Percentiles rank a stretch among this genome's conserved stretches.
These are phyloP conservation scores for Semnornis frantzii DNA, from an alignment of 2,113 vertebrate genomes.

Conservation along the genomic window DNA sequence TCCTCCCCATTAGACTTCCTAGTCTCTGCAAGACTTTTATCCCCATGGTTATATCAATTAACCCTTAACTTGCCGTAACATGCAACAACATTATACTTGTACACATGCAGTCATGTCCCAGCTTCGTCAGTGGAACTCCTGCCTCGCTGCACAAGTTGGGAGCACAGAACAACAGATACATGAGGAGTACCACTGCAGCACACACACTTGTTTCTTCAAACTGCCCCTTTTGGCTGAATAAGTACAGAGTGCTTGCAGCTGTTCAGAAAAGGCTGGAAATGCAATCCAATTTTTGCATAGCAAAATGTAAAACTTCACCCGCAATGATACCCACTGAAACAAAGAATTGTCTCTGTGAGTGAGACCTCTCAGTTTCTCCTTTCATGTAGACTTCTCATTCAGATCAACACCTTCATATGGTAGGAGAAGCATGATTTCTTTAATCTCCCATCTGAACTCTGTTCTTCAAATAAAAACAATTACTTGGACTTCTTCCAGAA, in stretches of 20 bases:
- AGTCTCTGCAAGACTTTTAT: too few relatives aligned
- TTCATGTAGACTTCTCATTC: background rate
- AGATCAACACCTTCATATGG: background rate
- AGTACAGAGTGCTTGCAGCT: background rate
- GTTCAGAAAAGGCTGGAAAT: background rate
- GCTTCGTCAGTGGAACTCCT: background rate
- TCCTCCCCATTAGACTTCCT: too few relatives aligned
- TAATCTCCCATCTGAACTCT: conserved; percentile 30
- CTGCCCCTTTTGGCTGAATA: background rate
- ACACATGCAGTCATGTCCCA: background rate
- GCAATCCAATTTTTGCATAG: background rate
- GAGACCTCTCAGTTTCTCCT: background rate
- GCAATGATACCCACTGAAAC: background rate
- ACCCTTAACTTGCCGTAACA: too few relatives aligned
- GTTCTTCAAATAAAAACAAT: conserved; percentile 20
- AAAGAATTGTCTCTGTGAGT: background rate
- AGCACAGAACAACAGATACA: background rate
- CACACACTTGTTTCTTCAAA: background rate
- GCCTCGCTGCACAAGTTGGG: background rate
- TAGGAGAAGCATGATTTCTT: background rate
- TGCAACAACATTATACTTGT: background rate
- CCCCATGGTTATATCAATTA: too few relatives aligned
- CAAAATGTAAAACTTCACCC: background rate
- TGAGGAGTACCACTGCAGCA: background rate
- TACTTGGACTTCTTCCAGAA: conserved; percentile 53